These are phyloP conservation scores for Thalassaphorura encarpata DNA, from an alignment of 1,140 invertebrate genomes.

Conservation along the genomic window DNA sequence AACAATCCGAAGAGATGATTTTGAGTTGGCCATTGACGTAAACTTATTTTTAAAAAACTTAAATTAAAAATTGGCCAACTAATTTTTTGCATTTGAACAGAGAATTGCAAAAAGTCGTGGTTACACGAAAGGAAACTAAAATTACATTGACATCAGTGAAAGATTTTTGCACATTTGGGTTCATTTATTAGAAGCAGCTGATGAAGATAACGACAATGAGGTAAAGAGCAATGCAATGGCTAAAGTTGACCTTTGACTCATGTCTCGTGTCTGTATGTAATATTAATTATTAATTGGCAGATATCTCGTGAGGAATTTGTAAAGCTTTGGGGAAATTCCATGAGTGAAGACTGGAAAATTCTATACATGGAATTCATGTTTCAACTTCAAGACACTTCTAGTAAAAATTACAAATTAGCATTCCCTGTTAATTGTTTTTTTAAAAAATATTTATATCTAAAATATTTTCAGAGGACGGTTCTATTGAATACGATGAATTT, in stretches of 20 bases:
- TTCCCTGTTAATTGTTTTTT: too few species aligned
- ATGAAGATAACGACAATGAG: neutral
- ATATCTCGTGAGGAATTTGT: slow-evolving; percentile 62
- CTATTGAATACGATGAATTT: slow-evolving; percentile 69
- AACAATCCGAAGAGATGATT: slow-evolving; percentile 70
- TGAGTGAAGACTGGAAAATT: slow-evolving; percentile 55
- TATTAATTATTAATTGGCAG: slow-evolving; percentile 33
- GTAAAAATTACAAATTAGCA: too few species aligned
- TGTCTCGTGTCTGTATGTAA: too few species aligned
- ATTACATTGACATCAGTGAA: neutral
- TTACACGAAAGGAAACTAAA: neutral
- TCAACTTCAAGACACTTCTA: slow-evolving; percentile 69
- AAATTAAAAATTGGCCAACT: too few species aligned
- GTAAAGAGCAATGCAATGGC: too few species aligned
- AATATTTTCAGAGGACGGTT: slow-evolving; percentile 67
- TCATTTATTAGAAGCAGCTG: neutral
- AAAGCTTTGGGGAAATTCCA: slow-evolving; percentile 70
- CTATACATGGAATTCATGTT: slow-evolving; percentile 76
- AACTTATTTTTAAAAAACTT: slow-evolving; percentile 37
- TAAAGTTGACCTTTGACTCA: too few species aligned
- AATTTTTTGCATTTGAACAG: too few species aligned
- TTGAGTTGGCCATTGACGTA: slow-evolving; percentile 67
- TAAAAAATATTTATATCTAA: too few species aligned
- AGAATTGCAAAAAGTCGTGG: neutral
- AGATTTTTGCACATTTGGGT: neutral